A percentile compares a stretch with the other conserved stretches of the same genome.
phyloP scores from a whole-genome alignment of 1,140 invertebrate species.

The Notospermus geniculatus region DNA sequence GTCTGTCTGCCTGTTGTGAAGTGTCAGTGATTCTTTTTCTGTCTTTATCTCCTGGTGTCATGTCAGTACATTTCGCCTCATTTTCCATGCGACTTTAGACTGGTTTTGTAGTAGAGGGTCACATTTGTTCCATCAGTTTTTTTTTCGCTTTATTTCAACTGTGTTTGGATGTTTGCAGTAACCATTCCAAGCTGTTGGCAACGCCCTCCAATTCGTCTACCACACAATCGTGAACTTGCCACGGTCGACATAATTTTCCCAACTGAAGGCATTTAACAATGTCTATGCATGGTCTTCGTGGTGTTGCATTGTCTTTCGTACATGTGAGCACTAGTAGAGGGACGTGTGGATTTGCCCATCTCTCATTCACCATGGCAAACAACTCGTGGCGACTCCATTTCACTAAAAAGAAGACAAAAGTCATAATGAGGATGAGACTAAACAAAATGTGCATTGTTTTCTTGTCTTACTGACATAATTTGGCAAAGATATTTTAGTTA shows the following conservation, averaged over 20 bases:
- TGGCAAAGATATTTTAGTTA: too few relatives aligned
- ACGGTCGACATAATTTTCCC: constrained; percentile 35
- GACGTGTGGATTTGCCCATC: constrained; percentile 42
- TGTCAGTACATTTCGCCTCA: too few relatives aligned
- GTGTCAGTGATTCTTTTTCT: too few relatives aligned
- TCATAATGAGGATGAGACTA: background rate
- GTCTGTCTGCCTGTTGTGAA: too few relatives aligned
- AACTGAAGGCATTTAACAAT: constrained; percentile 34
- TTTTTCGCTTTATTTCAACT: too few relatives aligned
- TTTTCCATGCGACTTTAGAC: too few relatives aligned
- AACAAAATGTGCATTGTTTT: background rate
- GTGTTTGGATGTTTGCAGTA: constrained; percentile 39
- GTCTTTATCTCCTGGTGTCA: too few relatives aligned
- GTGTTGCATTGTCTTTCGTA: constrained; percentile 18
- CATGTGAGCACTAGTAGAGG: constrained; percentile 44
- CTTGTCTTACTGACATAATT: constrained; percentile 21
- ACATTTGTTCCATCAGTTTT: too few relatives aligned
- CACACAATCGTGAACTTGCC: constrained; percentile 44
- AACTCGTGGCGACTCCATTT: constrained; percentile 25
- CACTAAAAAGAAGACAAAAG: constrained; percentile 18
- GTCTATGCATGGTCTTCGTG: constrained; percentile 33
- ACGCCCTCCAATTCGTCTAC: constrained; percentile 34
- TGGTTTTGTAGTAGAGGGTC: too few relatives aligned
- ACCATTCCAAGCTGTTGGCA: constrained; percentile 38
- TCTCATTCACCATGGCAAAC: constrained; percentile 40